Evolutionary conservation across 2,113 vertebrate genomes (phyloP), one percentile per base, ranked within the genome.

Genomic region (Amphiprion percula): DNA sequence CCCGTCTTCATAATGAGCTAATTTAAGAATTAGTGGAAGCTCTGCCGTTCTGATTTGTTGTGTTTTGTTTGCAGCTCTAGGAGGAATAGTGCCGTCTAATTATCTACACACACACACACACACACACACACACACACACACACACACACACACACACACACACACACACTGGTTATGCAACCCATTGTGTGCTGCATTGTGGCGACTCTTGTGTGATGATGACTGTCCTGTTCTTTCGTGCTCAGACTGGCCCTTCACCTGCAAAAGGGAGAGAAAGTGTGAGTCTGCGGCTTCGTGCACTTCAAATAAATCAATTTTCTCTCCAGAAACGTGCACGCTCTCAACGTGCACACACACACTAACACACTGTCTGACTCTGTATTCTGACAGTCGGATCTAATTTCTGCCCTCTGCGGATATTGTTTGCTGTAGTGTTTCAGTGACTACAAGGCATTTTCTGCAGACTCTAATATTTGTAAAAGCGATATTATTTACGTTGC

Each of bases 111-210:
- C 69, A 66, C 59, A 1, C 15, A 21, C 21, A 58, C 77, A 68
- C 1, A 69, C 50, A 68, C 69, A 66, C 59, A 1, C 15, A 58
- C 77, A 68, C 1, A 69, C 50, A 68, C 69, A 66, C 59, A 1
- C 15, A 1, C 15, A 21, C 21, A 17, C 63, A 30, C 53, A 26
- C 69, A 66, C 59, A 1, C 15, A 21, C 21, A 58, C 77, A 68
- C 1, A 69, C 50, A 68, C 69, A 66, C 59, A 1, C 15, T 19
- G 15, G 72, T 90, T 89, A 89, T 76, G 66, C 70, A 88, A 89
- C 68, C 1, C 17, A 14, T 60, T 80, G 64, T 78, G 62, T 50
- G 60, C 21, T 63, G 68, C 28, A 8, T 30, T 66, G 71, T 77
- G 60, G 49, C 17, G 68, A 58, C 23, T 58, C 87, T 86, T 83